A percentile compares a stretch with the other conserved stretches of the same genome.
phyloP scores from a whole-genome alignment of 2,888 invertebrate genomes.

The Syrista parreyssii region DNA sequence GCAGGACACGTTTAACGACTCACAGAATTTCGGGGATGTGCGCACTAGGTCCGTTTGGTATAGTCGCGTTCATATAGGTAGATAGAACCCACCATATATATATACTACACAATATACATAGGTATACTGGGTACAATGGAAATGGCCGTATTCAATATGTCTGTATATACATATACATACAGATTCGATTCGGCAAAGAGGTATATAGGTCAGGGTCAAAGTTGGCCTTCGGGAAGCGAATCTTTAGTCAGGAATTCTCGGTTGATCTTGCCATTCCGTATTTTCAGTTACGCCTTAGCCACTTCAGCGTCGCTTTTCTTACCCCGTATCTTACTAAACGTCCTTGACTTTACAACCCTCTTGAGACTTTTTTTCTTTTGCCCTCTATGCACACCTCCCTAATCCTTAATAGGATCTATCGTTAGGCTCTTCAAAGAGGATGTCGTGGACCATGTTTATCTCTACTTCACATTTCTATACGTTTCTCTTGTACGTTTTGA shows the following conservation, averaged over 20 bases:
- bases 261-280: neutral
- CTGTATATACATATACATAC: neutral
- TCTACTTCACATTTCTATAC: neutral
- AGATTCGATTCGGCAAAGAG: neutral
- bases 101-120: neutral
- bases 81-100: neutral
- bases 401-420: constrained; percentile 5
- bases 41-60: neutral
- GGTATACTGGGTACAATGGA: neutral
- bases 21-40: neutral
- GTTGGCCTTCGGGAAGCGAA: neutral
- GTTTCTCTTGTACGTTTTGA: neutral
- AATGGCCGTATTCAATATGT: neutral
- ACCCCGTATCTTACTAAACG: neutral
- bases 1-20: neutral
- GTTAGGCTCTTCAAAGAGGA: neutral
- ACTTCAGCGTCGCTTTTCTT: neutral
- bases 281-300: neutral
- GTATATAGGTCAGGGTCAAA: constrained; percentile 2
- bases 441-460: neutral
- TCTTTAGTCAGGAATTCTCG: neutral
- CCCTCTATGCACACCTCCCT: neutral
- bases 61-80: neutral
- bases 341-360: neutral
- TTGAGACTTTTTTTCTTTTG: neutral